phyloP scores from a whole-genome alignment of 1,140 invertebrate genomes.

The Polyergus mexicanus region DNA sequence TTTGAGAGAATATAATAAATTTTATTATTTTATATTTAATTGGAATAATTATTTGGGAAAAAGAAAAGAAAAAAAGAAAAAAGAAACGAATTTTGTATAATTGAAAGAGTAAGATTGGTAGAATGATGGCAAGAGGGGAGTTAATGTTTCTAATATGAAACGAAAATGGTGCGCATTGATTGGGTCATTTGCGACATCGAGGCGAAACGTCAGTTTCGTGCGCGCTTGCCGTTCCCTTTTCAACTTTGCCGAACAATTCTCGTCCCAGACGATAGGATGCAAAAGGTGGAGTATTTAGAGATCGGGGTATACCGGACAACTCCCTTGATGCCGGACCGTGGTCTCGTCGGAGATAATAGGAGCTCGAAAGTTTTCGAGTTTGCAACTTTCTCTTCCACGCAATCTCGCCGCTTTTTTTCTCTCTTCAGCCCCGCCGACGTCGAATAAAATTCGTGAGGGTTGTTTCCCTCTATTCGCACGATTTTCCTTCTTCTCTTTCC shows the following conservation, averaged over 20 bases:
- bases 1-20: too few species aligned
- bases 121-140: too few species aligned
- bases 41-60: too few species aligned
- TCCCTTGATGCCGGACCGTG: conserved; percentile 80
- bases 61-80: too few species aligned
- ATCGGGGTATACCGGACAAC: conserved; percentile 78
- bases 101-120: neutral
- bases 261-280: conserved; percentile 54
- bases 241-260: conserved; percentile 58
- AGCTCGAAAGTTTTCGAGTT: conserved; percentile 83
- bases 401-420: conserved; percentile 79
- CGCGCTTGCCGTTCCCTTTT: conserved; percentile 13
- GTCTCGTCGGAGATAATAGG: conserved; percentile 82
- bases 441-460: conserved; percentile 75
- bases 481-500: conserved; percentile 24
- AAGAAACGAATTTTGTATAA: too few species aligned
- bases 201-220: conserved; percentile 24
- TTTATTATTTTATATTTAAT: conserved; percentile 1
- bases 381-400: conserved; percentile 80
- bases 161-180: neutral
- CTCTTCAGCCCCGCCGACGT: conserved; percentile 68
- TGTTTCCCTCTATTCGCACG: conserved; percentile 53
- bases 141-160: neutral
- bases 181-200: conserved; percentile 25
- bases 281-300: conserved; percentile 77